Evolutionary conservation across 2,113 vertebrate genomes (phyloP).

Genomic region (Bungarus multicinctus): DNA sequence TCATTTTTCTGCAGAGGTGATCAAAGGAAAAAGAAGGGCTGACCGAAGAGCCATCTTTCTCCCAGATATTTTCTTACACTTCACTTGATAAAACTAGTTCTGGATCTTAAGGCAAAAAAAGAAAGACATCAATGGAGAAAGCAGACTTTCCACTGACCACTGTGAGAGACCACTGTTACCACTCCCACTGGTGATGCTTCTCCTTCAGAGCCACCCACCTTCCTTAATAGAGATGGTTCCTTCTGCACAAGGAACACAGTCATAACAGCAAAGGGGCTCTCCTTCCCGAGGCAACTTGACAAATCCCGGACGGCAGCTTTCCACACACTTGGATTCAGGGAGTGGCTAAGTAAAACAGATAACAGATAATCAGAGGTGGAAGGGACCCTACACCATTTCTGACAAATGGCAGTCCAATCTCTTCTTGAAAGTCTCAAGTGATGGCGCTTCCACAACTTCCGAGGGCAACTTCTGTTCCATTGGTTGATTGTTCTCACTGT

Average conservation of each 20-base stretch:
- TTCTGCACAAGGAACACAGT: neutral
- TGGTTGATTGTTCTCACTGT: neutral
- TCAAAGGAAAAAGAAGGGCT: too few species aligned
- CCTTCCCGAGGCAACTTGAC: neutral
- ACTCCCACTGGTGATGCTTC: neutral
- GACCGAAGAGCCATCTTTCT: too few species aligned
- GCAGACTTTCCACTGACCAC: neutral
- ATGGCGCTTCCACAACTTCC: too few species aligned
- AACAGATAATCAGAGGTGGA: too few species aligned
- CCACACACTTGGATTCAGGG: neutral
- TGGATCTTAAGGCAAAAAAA: neutral
- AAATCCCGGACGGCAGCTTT: neutral
- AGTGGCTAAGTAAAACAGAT: neutral
- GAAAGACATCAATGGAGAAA: neutral
- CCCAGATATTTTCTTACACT: neutral
- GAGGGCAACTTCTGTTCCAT: too few species aligned
- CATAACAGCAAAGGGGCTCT: neutral
- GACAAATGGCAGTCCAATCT: too few species aligned
- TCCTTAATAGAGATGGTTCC: neutral
- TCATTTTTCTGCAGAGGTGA: too few species aligned
- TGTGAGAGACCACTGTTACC: too few species aligned
- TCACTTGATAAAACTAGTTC: too few species aligned
- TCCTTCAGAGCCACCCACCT: neutral
- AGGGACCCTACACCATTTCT: too few species aligned
- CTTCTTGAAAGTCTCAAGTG: too few species aligned